These are phyloP conservation scores for Holotrichia oblita DNA, from an alignment of 1,140 invertebrate species.

Conservation along the genomic window DNA sequence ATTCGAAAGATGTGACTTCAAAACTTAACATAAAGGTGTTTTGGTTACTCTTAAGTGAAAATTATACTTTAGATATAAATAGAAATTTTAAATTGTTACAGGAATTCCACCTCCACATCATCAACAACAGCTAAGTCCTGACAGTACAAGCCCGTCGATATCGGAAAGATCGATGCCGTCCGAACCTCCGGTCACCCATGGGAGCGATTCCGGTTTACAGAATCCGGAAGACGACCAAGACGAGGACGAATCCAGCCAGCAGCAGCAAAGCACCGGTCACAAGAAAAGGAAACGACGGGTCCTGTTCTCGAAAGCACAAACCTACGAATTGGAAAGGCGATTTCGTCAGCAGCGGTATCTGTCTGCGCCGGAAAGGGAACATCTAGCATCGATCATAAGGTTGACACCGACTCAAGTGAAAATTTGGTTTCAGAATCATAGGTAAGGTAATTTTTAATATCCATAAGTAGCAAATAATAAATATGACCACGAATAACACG, in stretches of 20 bases:
- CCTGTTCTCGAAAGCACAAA: slow-evolving; percentile 98
- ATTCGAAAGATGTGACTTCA: too few relatives aligned
- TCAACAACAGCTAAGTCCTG: slow-evolving; percentile 74
- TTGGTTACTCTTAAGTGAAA: too few relatives aligned
- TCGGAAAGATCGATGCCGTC: slow-evolving; percentile 71
- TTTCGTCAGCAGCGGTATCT: slow-evolving; percentile 97
- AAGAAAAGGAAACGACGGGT: slow-evolving; percentile 97
- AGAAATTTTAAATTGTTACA: slow-evolving; percentile 42
- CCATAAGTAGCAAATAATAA: too few relatives aligned
- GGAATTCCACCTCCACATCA: slow-evolving; percentile 47
- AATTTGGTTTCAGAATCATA: slow-evolving; percentile 90
- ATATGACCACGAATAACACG: not conserved
- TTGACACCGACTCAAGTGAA: slow-evolving; percentile 95
- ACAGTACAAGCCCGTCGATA: slow-evolving; percentile 82
- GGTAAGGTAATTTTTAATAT: slow-evolving; percentile 59
- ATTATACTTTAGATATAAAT: too few relatives aligned
- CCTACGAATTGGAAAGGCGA: slow-evolving; percentile 92
- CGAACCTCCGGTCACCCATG: slow-evolving; percentile 43
- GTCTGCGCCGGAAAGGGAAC: slow-evolving; percentile 95
- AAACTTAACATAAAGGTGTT: too few relatives aligned
- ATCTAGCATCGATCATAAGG: slow-evolving; percentile 92
- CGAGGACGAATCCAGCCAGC: slow-evolving; percentile 60
- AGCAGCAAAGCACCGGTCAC: slow-evolving; percentile 63
- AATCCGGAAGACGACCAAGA: slow-evolving; percentile 68
- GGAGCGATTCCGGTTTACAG: slow-evolving; percentile 39